Percentiles rank a stretch among this genome's conserved stretches.
phyloP scores from a whole-genome alignment of 2,888 invertebrate genomes.

The Mamestra brassicae region DNA sequence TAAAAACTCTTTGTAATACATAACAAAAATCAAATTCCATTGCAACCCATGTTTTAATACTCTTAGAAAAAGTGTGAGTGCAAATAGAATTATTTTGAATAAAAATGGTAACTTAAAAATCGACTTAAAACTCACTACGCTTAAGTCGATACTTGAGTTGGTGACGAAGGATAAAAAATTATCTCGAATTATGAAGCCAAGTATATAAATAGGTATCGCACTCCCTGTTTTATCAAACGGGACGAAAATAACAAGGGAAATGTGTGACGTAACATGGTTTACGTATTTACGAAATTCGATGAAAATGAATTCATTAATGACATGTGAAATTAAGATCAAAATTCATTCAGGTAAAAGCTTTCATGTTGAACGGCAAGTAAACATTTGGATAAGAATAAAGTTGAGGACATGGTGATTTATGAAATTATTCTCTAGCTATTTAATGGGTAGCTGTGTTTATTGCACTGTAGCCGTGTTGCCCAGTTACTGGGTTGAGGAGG shows the following conservation, averaged over 20 bases:
- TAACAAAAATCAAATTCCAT: no score
- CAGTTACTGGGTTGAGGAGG: no score
- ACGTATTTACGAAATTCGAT: conserved; percentile 37
- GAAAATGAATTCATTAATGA: conserved; percentile 64
- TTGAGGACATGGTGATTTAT: conserved; percentile 39
- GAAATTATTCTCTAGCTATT: not conserved
- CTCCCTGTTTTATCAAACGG: no score
- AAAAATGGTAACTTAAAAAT: no score
- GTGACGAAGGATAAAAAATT: not conserved
- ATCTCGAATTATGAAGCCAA: not conserved
- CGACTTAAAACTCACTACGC: not conserved
- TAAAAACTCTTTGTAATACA: not conserved
- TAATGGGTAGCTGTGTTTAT: no score
- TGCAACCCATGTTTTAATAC: no score
- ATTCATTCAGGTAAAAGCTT: conserved; percentile 64
- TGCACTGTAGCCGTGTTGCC: no score
- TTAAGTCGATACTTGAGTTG: not conserved
- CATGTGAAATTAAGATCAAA: conserved; percentile 66
- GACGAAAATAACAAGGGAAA: conserved; percentile 40
- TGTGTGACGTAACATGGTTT: conserved; percentile 32
- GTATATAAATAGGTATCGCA: conserved; percentile 12
- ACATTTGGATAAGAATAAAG: conserved; percentile 58
- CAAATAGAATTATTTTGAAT: no score
- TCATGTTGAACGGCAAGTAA: conserved; percentile 49
- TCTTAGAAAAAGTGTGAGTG: no score